Evolutionary conservation across 2,888 invertebrate genomes (phyloP), one percentile per base, ranked within the genome.

Genomic region (Lasioglossum leucozonium): DNA sequence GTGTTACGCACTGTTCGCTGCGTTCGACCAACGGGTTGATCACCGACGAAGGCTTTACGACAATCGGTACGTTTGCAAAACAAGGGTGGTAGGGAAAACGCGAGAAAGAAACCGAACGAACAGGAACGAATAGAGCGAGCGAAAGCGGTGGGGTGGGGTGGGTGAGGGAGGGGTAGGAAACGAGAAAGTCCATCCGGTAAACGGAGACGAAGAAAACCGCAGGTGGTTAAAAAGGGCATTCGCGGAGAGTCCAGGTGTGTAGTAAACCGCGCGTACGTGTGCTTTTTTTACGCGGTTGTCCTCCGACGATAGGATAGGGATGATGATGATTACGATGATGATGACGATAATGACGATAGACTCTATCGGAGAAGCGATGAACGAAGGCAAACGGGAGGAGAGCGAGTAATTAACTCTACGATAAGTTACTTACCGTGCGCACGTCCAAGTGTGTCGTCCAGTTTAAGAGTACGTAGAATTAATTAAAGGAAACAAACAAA

Each of bases 361-460:
- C n/a, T 47, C 47, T n/a, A n/a, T 55, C 55, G 55, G 76, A 79
- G 62, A 84, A 72, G 55, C 55, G 79, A 87, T 78, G 75, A 83
- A 79, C 86, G 81, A 80, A 86, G 79, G 80, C 74, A 83, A 76
- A 74, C 40, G 40, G 72, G 55, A 79, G 82, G 82, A 87, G 82
- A 84, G 85, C 77, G 22, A 76, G 73, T 86, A 86, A 84, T 86
- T 84, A 85, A 89, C 86, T 89, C 87, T 91, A 72, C 69, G 82
- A 89, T 89, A 89, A 91, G 90, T 91, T 90, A 89, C 86, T 92
- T 92, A 91, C 89, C 89, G 91, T 89, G 89, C 91, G 91, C 92
- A 92, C 92, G 93, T 93, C 93, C 93, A 92, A 91, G 90, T 91
- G 92, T 93, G 91, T 92, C 92, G 93, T 93, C 92, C 93, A 92